phyloP scores from a whole-genome alignment of 2,113 vertebrate species.

The Sarotherodon lohbergeri region DNA sequence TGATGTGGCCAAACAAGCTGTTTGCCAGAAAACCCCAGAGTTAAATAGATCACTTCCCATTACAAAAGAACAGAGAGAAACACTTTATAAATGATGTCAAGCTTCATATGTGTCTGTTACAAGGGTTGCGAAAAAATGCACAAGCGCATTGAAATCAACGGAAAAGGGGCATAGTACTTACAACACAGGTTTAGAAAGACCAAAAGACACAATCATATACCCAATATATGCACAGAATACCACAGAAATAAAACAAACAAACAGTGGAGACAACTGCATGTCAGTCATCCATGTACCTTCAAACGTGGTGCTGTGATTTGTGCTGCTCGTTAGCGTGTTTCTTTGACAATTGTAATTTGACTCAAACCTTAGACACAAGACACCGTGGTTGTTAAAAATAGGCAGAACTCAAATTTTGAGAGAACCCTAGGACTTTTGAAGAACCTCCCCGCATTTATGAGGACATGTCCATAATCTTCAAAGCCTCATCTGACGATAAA shows the following conservation, averaged over 20 bases:
- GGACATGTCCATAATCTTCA: not conserved
- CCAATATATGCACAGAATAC: not conserved
- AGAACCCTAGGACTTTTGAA: not conserved
- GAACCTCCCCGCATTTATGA: not conserved
- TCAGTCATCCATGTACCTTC: not conserved
- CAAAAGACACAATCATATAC: not conserved
- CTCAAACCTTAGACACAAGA: not conserved
- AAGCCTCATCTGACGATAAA: not conserved
- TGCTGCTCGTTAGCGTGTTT: not conserved
- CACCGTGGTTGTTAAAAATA: not conserved
- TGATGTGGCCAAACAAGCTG: not conserved
- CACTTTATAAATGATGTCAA: not conserved
- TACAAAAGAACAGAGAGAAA: not conserved
- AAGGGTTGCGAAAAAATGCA: not conserved
- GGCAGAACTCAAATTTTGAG: not conserved
- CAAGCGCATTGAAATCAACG: not conserved
- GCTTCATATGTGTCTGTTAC: not conserved
- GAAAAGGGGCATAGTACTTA: not conserved
- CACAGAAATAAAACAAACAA: not conserved
- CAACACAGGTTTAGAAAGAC: not conserved
- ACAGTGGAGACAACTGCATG: not conserved
- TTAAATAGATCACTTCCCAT: not conserved
- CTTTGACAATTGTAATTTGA: not conserved
- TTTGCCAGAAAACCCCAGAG: not conserved
- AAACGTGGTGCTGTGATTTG: not conserved